Evolutionary conservation across 1,140 invertebrate genomes (phyloP).

Genomic region (Euschistus heros): DNA sequence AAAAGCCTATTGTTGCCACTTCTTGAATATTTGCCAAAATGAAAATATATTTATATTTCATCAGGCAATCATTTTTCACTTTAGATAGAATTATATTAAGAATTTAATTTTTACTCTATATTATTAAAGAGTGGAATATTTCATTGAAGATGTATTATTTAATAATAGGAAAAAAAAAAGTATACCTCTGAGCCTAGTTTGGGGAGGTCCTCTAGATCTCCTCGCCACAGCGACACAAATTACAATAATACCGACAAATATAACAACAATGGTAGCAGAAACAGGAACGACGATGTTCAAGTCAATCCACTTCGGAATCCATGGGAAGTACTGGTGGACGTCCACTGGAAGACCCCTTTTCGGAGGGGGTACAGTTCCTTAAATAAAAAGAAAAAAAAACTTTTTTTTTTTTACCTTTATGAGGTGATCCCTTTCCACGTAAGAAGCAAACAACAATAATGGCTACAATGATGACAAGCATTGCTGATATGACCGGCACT

Average conservation of each 20-base stretch:
- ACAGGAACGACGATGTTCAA: constrained; percentile 76
- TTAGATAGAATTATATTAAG: too few species aligned
- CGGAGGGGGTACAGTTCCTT: constrained; percentile 70
- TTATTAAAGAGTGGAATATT: too few species aligned
- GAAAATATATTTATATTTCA: too few species aligned
- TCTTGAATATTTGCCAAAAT: too few species aligned
- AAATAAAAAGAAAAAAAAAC: constrained; percentile 31
- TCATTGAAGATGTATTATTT: too few species aligned
- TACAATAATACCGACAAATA: constrained; percentile 77
- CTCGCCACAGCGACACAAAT: constrained; percentile 75
- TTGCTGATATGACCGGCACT: constrained; percentile 82
- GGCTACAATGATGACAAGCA: constrained; percentile 82
- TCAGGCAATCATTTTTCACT: too few species aligned
- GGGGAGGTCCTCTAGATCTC: constrained; percentile 56
- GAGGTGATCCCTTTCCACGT: constrained; percentile 62
- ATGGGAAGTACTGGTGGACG: constrained; percentile 54
- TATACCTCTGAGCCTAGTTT: constrained; percentile 67
- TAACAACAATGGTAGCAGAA: constrained; percentile 70
- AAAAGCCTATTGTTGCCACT: too few species aligned
- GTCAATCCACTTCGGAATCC: constrained; percentile 75
- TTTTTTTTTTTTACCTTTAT: constrained; percentile 55
- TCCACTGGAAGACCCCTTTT: constrained; percentile 46
- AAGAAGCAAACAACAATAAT: constrained; percentile 84
- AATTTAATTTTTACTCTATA: too few species aligned
- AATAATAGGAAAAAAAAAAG: background rate